Conservation (phyloP, 1,140 invertebrate species). For the Drosophila tristis region DNA sequence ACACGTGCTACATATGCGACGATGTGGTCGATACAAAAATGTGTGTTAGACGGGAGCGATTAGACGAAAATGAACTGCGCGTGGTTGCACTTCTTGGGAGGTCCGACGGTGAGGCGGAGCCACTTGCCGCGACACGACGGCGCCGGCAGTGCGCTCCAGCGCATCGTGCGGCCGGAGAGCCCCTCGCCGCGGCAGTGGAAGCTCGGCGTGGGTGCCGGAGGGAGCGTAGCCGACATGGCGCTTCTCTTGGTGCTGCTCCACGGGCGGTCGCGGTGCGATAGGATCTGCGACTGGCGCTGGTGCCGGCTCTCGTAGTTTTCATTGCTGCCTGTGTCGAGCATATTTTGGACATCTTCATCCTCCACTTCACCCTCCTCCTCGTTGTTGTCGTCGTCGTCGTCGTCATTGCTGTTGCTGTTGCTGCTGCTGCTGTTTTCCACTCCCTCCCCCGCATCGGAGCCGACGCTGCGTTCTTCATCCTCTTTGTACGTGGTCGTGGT, state of each 20-base stretch:
- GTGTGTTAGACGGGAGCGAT: too few relatives aligned
- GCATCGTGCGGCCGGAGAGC: slow-evolving; percentile 88
- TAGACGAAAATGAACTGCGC: slow-evolving; percentile 89
- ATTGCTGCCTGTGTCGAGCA: slow-evolving; percentile 51
- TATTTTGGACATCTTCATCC: slow-evolving; percentile 66
- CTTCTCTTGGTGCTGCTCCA: slow-evolving; percentile 11
- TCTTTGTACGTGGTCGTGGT: slow-evolving; percentile 12
- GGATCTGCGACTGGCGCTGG: slow-evolving; percentile 26
- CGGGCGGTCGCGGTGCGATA: slow-evolving; percentile 19
- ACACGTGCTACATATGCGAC: background rate
- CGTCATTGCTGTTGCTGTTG: slow-evolving; percentile 25
- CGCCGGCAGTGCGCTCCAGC: slow-evolving; percentile 90
- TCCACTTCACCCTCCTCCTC: slow-evolving; percentile 46
- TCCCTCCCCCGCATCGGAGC: slow-evolving; percentile 21
- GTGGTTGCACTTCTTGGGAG: slow-evolving; percentile 86
- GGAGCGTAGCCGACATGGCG: slow-evolving; percentile 30
- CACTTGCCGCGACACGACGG: slow-evolving; percentile 94
- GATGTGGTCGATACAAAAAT: slow-evolving; percentile 27
- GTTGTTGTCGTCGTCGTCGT: slow-evolving; percentile 41
- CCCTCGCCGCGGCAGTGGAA: slow-evolving; percentile 93
- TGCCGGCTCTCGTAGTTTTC: slow-evolving; percentile 58
- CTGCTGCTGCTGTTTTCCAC: slow-evolving; percentile 32
- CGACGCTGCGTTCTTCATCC: slow-evolving; percentile 9
- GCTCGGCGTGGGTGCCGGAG: slow-evolving; percentile 80
- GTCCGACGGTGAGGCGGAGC: slow-evolving; percentile 87